A percentile compares a stretch with the other conserved stretches of the same genome.
These are phyloP conservation scores for Ruditapes philippinarum DNA, from an alignment of 1,140 invertebrate genomes.

Conservation along the genomic window DNA sequence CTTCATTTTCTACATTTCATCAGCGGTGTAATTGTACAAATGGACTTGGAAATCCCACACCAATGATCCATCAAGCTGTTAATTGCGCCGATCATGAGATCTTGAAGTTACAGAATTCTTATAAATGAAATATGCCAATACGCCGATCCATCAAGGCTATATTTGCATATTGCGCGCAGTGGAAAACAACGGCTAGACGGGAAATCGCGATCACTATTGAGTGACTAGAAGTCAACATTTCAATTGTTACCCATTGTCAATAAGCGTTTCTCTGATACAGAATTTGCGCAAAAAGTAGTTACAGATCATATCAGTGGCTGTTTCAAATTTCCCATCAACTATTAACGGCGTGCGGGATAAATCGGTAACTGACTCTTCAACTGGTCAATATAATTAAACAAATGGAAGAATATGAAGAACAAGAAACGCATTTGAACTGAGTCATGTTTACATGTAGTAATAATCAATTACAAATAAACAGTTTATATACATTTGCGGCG, in stretches of 20 bases:
- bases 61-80: constrained; percentile 13
- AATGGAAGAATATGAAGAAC: no score
- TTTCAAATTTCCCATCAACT: not conserved
- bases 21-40: not conserved
- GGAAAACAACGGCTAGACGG: constrained; percentile 7
- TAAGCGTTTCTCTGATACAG: constrained; percentile 23
- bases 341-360: no score
- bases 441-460: no score
- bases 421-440: no score
- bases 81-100: not conserved
- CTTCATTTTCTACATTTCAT: not conserved
- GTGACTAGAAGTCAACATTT: constrained; percentile 44
- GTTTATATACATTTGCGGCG: no score
- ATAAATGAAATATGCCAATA: constrained; percentile 21
- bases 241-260: constrained; percentile 38
- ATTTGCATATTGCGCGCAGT: constrained; percentile 27
- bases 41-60: not conserved
- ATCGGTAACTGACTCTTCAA: no score
- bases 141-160: not conserved
- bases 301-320: no score
- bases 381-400: no score
- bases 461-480: no score
- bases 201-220: constrained; percentile 12
- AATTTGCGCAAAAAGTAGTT: not conserved
- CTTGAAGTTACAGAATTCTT: not conserved